Evolutionary conservation across 2,797 vertebrate species (phyloP).

Genomic region (Remorina albescens): DNA sequence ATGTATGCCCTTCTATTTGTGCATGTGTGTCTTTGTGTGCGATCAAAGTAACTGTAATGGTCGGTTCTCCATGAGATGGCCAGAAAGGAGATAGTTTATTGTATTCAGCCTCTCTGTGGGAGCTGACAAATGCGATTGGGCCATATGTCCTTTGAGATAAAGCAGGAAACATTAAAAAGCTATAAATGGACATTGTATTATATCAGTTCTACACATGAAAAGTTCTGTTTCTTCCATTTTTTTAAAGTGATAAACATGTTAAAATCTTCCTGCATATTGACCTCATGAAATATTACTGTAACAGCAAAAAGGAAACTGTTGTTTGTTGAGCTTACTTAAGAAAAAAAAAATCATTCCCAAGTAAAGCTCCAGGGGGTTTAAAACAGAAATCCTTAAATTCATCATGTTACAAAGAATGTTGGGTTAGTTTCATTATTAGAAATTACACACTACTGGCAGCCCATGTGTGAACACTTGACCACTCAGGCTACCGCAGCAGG

Average conservation of each 20-base stretch:
- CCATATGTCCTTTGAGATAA: conserved; percentile 51
- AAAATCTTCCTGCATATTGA: conserved; percentile 4
- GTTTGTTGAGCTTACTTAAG: conserved; percentile 38
- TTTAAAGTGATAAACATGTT: conserved; percentile 19
- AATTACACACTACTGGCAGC: conserved; percentile 57
- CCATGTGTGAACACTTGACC: conserved; percentile 60
- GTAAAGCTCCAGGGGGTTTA: conserved; percentile 35
- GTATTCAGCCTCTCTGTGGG: conserved; percentile 65
- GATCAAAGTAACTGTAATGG: conserved; percentile 26
- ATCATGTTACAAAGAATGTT: conserved; percentile 31
- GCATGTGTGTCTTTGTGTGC: conserved; percentile 22
- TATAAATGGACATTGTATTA: conserved; percentile 58
- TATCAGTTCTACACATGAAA: conserved; percentile 35
- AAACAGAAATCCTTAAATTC: conserved; percentile 52
- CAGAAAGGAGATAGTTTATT: conserved; percentile 64
- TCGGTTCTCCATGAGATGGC: conserved; percentile 62
- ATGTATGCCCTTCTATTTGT: conserved; percentile 22
- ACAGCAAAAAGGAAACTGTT: conserved; percentile 14
- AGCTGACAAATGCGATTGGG: conserved; percentile 68
- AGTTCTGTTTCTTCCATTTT: conserved; percentile 29
- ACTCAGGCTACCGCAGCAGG: conserved; percentile 24
- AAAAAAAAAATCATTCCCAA: conserved; percentile 35
- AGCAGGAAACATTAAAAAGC: conserved; percentile 54
- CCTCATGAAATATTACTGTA: conserved; percentile 24
- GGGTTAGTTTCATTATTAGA: conserved; percentile 71